Evolutionary conservation across 2,113 vertebrate species (phyloP).

Genomic region (Siniperca chuatsi): DNA sequence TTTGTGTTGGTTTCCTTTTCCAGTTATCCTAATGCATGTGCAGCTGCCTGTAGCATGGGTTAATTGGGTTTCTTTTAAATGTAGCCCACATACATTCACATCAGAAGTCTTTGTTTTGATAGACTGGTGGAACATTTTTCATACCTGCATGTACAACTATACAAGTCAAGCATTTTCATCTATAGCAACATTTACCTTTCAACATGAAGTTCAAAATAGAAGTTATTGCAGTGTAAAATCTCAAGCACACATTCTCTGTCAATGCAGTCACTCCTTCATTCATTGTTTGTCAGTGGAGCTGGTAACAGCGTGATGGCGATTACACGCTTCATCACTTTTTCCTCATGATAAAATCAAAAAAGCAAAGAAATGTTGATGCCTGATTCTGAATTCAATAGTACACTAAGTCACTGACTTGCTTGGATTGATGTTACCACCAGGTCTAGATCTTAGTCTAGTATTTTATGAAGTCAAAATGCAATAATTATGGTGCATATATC

Average conservation of each 20-base stretch:
- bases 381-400: not conserved
- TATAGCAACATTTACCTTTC: accelerated
- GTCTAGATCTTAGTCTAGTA: not conserved
- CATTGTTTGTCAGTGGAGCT: slow-evolving; percentile 4
- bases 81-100: not conserved
- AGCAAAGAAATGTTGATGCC: not conserved
- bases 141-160: not conserved
- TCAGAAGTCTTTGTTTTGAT: not conserved
- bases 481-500: not conserved
- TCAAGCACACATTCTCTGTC: not conserved
- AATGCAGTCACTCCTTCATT: not conserved
- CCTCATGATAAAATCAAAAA: not conserved
- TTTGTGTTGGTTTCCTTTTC: not conserved
- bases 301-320: not conserved
- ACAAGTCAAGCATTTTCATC: not conserved
- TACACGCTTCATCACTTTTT: not conserved
- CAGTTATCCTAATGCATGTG: not conserved
- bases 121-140: not conserved
- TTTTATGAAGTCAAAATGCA: not conserved
- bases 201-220: not conserved
- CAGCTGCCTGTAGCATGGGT: not conserved
- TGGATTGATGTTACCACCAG: not conserved
- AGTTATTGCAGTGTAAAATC: not conserved
- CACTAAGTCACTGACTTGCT: not conserved
- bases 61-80: not conserved